A percentile compares a stretch with the other conserved stretches of the same genome.
phyloP scores from a whole-genome alignment of 2,797 vertebrate species.

The Nothura maculosa region DNA sequence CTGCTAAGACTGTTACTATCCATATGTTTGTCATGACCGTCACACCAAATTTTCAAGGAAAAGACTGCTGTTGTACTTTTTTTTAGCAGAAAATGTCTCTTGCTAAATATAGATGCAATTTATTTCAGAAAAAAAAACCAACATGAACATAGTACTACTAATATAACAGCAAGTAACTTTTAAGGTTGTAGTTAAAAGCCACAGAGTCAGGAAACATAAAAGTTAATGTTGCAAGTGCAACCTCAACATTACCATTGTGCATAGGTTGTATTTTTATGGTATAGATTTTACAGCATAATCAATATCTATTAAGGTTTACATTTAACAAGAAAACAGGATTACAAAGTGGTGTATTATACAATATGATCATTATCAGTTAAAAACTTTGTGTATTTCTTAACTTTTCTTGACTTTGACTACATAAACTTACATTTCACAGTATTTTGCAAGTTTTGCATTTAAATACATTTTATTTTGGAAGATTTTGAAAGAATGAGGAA shows the following conservation, averaged over 20 bases:
- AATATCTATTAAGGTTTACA: slow-evolving; percentile 58
- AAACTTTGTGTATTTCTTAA: slow-evolving; percentile 43
- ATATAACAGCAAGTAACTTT: not conserved
- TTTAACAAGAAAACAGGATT: slow-evolving; percentile 22
- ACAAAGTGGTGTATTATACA: not conserved
- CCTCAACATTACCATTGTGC: not conserved
- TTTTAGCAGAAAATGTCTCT: slow-evolving; percentile 63
- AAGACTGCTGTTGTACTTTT: slow-evolving; percentile 64
- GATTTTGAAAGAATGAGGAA: not conserved
- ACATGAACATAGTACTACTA: not conserved
- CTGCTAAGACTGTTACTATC: slow-evolving; percentile 78
- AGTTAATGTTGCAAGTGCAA: slow-evolving; percentile 11
- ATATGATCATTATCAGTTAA: not conserved
- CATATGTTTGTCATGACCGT: slow-evolving; percentile 76
- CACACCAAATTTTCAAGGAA: slow-evolving; percentile 80
- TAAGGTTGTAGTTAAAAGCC: slow-evolving; percentile 4
- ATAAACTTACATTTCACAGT: not conserved
- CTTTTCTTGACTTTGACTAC: slow-evolving; percentile 50
- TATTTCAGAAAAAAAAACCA: slow-evolving; percentile 34
- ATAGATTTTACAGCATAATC: slow-evolving; percentile 45
- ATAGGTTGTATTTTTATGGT: slow-evolving; percentile 44
- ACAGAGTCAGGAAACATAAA: slow-evolving; percentile 49
- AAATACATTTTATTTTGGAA: not conserved
- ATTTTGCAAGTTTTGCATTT: not conserved
- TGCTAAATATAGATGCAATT: slow-evolving; percentile 5